Conservation (phyloP, 2,888 invertebrate genomes). For the Meghimatium bilineatum region DNA sequence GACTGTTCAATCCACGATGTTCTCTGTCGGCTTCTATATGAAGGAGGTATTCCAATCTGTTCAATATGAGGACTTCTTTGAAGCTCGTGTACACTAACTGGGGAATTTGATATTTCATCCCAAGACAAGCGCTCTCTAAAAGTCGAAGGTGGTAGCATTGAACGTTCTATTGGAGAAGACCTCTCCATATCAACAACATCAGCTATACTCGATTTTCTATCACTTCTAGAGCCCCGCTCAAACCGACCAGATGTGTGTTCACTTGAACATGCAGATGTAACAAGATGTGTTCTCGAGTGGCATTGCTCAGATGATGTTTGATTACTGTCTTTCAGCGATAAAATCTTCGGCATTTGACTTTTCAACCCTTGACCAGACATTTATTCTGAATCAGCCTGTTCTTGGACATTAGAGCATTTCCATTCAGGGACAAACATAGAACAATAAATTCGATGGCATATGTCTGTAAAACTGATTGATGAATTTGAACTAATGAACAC, state of each 20-base stretch:
- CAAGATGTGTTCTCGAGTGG: background rate
- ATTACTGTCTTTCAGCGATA: constrained; percentile 10
- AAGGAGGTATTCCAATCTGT: constrained; percentile 14
- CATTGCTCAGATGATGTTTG: constrained; percentile 9
- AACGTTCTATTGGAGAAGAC: constrained; percentile 19
- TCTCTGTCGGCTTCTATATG: constrained; percentile 33
- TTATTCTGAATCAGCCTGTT: constrained; percentile 26
- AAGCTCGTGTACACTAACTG: constrained; percentile 5
- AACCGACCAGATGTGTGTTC: constrained; percentile 3
- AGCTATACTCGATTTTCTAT: background rate
- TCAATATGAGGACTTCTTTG: constrained; percentile 26
- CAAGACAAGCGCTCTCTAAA: constrained; percentile 36
- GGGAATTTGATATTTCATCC: constrained; percentile 20
- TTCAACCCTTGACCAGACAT: constrained; percentile 19
- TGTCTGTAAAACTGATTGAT: too few relatives aligned
- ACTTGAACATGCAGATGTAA: background rate
- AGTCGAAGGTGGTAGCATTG: constrained; percentile 14
- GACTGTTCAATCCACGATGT: constrained; percentile 43
- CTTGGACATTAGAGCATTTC: too few relatives aligned
- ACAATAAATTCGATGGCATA: too few relatives aligned
- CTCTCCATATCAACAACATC: constrained; percentile 14
- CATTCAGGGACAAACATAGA: too few relatives aligned
- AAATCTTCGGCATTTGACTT: constrained; percentile 8
- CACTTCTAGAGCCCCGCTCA: background rate
- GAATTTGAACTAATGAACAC: too few relatives aligned